Conservation (phyloP, 2,888 invertebrate genomes). For the Acleris emargana region DNA sequence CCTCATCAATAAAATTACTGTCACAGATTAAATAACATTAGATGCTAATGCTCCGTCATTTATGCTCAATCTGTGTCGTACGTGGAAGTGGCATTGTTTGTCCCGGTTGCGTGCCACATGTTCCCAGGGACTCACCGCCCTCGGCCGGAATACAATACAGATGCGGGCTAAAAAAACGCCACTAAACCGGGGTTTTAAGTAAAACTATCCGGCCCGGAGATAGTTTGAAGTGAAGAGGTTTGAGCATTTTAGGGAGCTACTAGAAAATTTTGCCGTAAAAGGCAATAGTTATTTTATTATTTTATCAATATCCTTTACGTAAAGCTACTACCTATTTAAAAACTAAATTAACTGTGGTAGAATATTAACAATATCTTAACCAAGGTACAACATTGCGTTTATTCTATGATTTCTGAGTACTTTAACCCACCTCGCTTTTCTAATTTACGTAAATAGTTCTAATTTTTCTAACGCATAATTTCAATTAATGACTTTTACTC, state of each 20-base stretch:
- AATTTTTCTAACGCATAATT: no score
- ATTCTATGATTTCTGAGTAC: no score
- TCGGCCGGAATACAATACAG: slow-evolving; percentile 55
- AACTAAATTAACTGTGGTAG: no score
- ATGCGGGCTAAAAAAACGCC: slow-evolving; percentile 63
- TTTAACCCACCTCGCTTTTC: no score
- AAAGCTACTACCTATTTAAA: no score
- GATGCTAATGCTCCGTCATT: slow-evolving; percentile 30
- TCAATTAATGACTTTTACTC: no score
- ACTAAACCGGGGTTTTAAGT: slow-evolving; percentile 35
- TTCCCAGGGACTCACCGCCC: slow-evolving; percentile 58
- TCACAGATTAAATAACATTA: slow-evolving; percentile 28
- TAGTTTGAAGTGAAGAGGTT: slow-evolving; percentile 20
- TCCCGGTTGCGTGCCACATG: slow-evolving; percentile 64
- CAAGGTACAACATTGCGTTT: no score
- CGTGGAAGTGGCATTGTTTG: slow-evolving; percentile 51
- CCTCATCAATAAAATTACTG: slow-evolving; percentile 16
- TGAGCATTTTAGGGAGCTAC: slow-evolving; percentile 1
- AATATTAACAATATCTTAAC: no score
- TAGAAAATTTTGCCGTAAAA: not conserved
- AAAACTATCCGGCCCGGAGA: slow-evolving; percentile 22
- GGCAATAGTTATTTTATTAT: no score
- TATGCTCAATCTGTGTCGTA: slow-evolving; percentile 32
- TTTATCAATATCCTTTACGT: no score
- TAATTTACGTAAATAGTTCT: no score